Base-by-base conservation (phyloP, 1,140 invertebrate species). In the Nixonia krombeini region DNA sequence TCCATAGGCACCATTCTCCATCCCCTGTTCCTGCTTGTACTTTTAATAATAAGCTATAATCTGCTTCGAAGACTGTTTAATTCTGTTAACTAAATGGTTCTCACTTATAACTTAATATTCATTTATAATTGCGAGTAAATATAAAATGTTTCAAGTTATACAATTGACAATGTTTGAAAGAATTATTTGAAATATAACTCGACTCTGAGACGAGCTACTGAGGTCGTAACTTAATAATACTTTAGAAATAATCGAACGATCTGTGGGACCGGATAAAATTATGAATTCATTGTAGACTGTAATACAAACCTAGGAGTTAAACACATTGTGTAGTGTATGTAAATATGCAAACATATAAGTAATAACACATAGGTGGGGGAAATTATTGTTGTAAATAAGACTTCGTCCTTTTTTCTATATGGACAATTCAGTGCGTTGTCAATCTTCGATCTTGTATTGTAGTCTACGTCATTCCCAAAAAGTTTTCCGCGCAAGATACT, bases 351-450 rank as follows among this genome's bases (percentile, higher is more conserved):
- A 44, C 25, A 37, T 46, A 53, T 33, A 46, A 58, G 35, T 37
- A 59, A 37, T 42, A 49, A 41, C 25, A 40, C 25, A 31, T 26
- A 45, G 23, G 33, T 28, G 35, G 35, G 44, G 47, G 12, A 53
- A 28, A 74, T 70, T 72, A 75, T 76, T 76, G 73, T 73, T 76
- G 74, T 75, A 68, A 75, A 47, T 61, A 59, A 28, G 58, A 73
- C 69, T 76, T 75, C 72, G 73, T 76, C 73, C 74, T 75, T 70
- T 73, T 76, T 76, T 76, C 72, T 75, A 76, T 73, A 70, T 75
- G 65, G 73, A 65, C 73, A 72, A 61, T 55, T 74, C 72, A 65
- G 69, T 75, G 69, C 63, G 73, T 63, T 52, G 52, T 72, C 52
- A 68, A 45, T 72, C 68, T 65, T 74, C 58, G 59, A 64, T 69